phyloP scores from a whole-genome alignment of 2,888 invertebrate species.

The Orthonevra nobilis region DNA sequence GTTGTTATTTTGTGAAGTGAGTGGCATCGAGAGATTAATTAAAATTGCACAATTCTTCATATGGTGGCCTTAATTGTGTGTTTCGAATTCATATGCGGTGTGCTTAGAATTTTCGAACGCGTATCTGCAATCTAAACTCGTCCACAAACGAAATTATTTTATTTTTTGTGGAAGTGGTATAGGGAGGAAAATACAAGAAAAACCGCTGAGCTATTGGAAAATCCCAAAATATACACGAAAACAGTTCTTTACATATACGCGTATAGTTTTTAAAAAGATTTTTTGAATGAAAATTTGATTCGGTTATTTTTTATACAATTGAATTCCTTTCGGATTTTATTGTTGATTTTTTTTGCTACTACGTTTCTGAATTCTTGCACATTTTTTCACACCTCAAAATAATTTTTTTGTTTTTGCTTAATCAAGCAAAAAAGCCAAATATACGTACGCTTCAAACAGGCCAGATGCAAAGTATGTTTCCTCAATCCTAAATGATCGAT shows the following conservation, averaged over 20 bases:
- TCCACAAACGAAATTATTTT: background rate
- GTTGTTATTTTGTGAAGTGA: slow-evolving; percentile 7
- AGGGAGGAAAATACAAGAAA: background rate
- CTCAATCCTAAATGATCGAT: slow-evolving; percentile 18
- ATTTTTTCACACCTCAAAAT: slow-evolving; percentile 11
- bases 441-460: too few relatives aligned
- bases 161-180: slow-evolving; percentile 14
- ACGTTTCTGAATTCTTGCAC: background rate
- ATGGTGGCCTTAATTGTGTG: slow-evolving; percentile 44
- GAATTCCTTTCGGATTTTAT: background rate
- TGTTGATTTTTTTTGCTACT: background rate
- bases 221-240: slow-evolving; percentile 45
- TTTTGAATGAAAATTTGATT: slow-evolving; percentile 21
- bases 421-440: too few relatives aligned
- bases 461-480: slow-evolving; percentile 7
- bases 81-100: slow-evolving; percentile 21
- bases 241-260: too few relatives aligned
- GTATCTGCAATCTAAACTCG: slow-evolving; percentile 10
- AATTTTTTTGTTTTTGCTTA: background rate
- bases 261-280: background rate
- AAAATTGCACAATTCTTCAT: slow-evolving; percentile 45
- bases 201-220: slow-evolving; percentile 43
- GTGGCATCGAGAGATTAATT: slow-evolving; percentile 20
- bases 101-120: too few relatives aligned
- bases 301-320: slow-evolving; percentile 10